Evolutionary conservation across 2,888 invertebrate genomes (phyloP), one percentile per base, ranked within the genome.

Genomic region (Neoitamus cyanurus): DNA sequence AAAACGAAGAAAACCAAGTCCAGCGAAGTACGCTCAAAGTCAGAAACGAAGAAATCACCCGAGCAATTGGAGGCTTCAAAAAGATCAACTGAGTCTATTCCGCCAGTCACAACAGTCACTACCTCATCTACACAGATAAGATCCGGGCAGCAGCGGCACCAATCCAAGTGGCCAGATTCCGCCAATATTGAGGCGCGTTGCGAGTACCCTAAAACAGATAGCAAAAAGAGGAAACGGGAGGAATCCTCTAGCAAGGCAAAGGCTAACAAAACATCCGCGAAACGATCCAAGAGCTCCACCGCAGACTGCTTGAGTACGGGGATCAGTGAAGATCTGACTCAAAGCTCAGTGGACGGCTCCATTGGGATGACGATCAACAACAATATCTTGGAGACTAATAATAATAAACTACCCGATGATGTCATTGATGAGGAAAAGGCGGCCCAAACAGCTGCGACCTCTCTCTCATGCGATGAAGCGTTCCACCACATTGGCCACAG

Each of bases 1-100:
- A 87, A 85, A 86, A 68, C 82, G 75, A 87, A 86, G 86, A 88
- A 87, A 85, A 85, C 86, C n/a, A 87, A 86, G 83, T 84, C 86
- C 83, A 46, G 83, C 34, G 88, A 88, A 87, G 86, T 83, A 90
- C 88, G 93, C 89, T 90, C 93, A 89, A 90, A 92, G 89, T 89
- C 92, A 87, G 88, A 92, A 89, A 89, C 91, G 86, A 90, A 93
- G 89, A 90, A 91, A 88, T 89, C 92, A 90, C 48, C n/a, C 11
- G 42, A 77, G 15, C 42, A 46, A 46, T 2, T n/a, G 30, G 11
- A 15, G 6, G 5, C 2, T 11, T 15, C 11, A 7, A 70, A 7
- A 42, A 13, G n/a, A 6, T 25, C 42, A 3, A 6, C 25, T 13
- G 20, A 13, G 4, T 36, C 37, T 20, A 37, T 9, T 37, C 13